Base-by-base conservation (phyloP, 37 sponge, comb jelly and placozoan genomes). In the Spongilla lacustris region DNA sequence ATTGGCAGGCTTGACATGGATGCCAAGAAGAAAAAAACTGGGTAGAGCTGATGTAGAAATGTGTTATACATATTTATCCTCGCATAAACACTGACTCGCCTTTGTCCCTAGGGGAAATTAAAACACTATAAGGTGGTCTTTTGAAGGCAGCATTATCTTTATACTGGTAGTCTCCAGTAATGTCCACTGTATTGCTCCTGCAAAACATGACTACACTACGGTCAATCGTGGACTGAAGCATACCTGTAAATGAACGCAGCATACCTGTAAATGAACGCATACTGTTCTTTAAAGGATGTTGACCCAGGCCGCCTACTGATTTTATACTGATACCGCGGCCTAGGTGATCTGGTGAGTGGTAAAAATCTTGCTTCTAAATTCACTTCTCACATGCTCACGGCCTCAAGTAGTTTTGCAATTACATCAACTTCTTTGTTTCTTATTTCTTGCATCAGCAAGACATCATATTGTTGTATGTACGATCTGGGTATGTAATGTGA, bases 401-500 rank as follows among this genome's bases (percentile, higher is more conserved):
- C 38, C 3, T 75, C 50, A 0, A 92, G 41, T n/a, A 98, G 88
- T 14, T 85, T 21, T n/a, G 76, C 67, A 4, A 98, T 91, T 3
- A 87, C 89, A 19, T 88, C 92, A 80, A 84, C 82, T 14, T 72
- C 31, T 0, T 24, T 36, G 79, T 94, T 95, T 50, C 91, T 74
- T 9, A 98, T 91, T 84, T 98, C 98, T 66, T 94, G 95, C 23
- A 98, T 90, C 12, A 98, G 84, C 14, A 94, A 80, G 10, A 96
- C 69, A 46, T 98, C 98, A 72, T 98, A 98, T 28, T 85, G 89
- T n/a, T n/a, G n/a, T n/a, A n/a, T n/a, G n/a, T n/a, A n/a, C n/a
- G n/a, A n/a, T n/a, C n/a, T n/a, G n/a, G n/a, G n/a, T n/a, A n/a
- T n/a, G n/a, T n/a, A n/a, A n/a, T n/a, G n/a, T n/a, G n/a, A n/a